Evolutionary conservation across 2,113 vertebrate genomes (phyloP).

Genomic region (Python bivittatus): DNA sequence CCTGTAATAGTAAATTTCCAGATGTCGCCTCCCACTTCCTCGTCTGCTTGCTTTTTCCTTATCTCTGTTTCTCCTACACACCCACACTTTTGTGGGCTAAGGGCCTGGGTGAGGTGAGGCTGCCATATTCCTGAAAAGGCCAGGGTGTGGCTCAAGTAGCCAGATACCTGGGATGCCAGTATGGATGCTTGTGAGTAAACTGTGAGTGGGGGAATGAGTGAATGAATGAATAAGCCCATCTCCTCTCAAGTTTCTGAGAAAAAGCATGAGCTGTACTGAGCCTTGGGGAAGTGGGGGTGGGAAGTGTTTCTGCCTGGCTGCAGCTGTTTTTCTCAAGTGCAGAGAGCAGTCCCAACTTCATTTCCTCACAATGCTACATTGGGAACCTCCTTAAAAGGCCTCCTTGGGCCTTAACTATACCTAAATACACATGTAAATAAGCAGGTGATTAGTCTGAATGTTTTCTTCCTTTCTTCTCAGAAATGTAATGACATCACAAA

Average conservation of each 20-base stretch:
- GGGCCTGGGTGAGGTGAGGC: too few relatives aligned
- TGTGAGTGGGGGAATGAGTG: too few relatives aligned
- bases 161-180: not conserved
- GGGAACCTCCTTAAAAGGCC: not conserved
- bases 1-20: too few relatives aligned
- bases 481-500: conserved; percentile 36
- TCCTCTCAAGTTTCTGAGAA: not conserved
- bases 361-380: not conserved
- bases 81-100: too few relatives aligned
- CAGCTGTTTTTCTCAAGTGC: not conserved
- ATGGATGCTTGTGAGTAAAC: not conserved
- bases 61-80: too few relatives aligned
- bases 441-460: not conserved
- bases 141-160: not conserved
- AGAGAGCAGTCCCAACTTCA: too few relatives aligned
- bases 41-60: too few relatives aligned
- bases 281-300: not conserved
- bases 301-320: not conserved
- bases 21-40: too few relatives aligned
- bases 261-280: not conserved
- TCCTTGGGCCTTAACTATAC: not conserved
- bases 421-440: not conserved
- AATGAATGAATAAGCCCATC: too few relatives aligned
- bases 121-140: too few relatives aligned
- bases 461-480: conserved; percentile 57